A percentile compares a stretch with the other conserved stretches of the same genome.
Evolutionary conservation across 2,888 invertebrate genomes (phyloP).

Genomic region (Tricholauxania praeusta): DNA sequence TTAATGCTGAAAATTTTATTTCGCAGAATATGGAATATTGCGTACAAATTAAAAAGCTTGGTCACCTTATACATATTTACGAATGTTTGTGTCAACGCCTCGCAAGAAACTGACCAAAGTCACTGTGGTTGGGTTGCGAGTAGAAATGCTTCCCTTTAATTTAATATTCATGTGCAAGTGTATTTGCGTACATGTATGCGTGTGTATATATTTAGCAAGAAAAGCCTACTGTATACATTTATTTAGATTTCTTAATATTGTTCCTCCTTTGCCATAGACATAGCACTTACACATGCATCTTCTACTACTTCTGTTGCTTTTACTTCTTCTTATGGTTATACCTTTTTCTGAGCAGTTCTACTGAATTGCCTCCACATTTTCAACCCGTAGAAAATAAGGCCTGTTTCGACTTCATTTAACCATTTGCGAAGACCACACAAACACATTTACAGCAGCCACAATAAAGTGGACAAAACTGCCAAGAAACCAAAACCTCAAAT

Average conservation of each 20-base stretch:
- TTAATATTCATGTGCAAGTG: neutral
- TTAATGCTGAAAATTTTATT: too few species aligned
- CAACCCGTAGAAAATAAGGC: neutral
- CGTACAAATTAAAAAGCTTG: too few species aligned
- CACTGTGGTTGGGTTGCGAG: neutral
- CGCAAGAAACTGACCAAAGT: constrained; percentile 32
- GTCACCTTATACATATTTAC: too few species aligned
- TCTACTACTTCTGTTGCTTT: neutral
- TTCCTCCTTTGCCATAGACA: neutral
- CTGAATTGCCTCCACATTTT: neutral
- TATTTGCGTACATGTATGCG: neutral
- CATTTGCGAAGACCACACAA: constrained; percentile 18
- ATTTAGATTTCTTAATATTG: neutral
- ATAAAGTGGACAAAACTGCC: constrained; percentile 14
- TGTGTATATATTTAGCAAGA: neutral
- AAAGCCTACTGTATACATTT: neutral
- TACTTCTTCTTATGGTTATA: neutral
- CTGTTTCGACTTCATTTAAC: neutral
- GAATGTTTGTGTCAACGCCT: constrained; percentile 8
- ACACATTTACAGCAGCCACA: constrained; percentile 20
- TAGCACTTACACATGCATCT: neutral
- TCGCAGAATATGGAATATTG: too few species aligned
- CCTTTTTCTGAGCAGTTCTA: neutral
- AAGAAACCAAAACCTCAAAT: constrained; percentile 17
- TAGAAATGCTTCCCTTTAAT: neutral